Evolutionary conservation across 2,113 vertebrate species (phyloP), one percentile per base, ranked within the genome.

Genomic region (Pao palembangensis): DNA sequence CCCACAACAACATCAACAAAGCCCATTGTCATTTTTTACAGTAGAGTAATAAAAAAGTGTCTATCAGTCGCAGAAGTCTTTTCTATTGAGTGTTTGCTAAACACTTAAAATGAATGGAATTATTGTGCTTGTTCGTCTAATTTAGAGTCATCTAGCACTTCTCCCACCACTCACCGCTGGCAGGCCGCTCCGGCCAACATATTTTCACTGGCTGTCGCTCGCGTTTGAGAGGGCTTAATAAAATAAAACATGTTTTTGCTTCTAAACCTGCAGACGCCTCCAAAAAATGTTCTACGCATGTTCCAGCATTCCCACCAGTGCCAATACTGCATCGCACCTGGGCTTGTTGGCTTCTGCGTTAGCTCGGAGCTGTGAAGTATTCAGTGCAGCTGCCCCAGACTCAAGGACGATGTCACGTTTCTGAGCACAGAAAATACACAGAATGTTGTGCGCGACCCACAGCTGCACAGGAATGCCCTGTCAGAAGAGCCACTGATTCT

Each of bases 271-370:
- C 19, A 49, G 47, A 19, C 43, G 17, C 12, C 34, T 62, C 21
- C 20, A n/a, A 58, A 28, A 21, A 28, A 58, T 38, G 21, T 67
- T 69, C 51, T 73, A 61, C 67, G 49, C 71, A 60, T 72, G 55
- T 78, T 68, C 72, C 58, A 14, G 10, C 25, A 23, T 44, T 60
- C 1, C 1, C 15, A 82, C 80, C 65, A 84, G 82, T 78, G 88
- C 64, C 69, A 67, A 38, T 63, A 77, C 81, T 68, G 80, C 83
- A 69, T 21, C 51, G 11, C 89, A 91, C 91, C 84, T 88, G 88
- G 87, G 51, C 87, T 76, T 82, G 76, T 89, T 75, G 74, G 71
- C 59, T 56, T 68, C 46, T 61, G 31, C 63, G 70, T 81, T 69
- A 34, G 31, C 75, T 71, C 54, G 48, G 67, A 63, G 61, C 61